Base-by-base conservation (phyloP, 1,140 invertebrate genomes). In the Drosophila teissieri region DNA sequence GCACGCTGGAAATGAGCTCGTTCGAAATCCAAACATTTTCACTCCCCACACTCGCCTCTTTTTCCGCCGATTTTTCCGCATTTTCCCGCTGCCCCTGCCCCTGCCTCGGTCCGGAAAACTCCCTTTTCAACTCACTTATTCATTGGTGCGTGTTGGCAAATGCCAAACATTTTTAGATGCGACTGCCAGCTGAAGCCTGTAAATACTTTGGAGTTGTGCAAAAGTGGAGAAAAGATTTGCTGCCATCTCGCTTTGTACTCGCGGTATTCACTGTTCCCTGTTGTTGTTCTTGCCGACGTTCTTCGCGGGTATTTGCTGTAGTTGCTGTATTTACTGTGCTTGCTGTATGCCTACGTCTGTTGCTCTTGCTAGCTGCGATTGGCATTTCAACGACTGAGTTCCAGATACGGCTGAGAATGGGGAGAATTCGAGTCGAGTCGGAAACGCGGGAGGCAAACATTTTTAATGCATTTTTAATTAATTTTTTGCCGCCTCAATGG, bases 101-200 rank as follows among this genome's bases (percentile, higher is more conserved):
- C 22, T 31, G 27, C 36, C n/a, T n/a, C n/a, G n/a, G n/a, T n/a
- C 12, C 6, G 12, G 0, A 24, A 24, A 4, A 6, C 12, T 7
- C 19, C 39, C 7, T 44, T 22, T 44, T 22, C 3, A n/a, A n/a
- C 69, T 58, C 22, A 61, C 78, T 77, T 67, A 75, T 73, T 86
- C 83, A 88, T 73, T 83, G 83, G 84, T 86, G 83, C 83, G 83
- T 88, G 83, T 86, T 88, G 82, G 75, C 83, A 88, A 88, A 86
- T 86, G 83, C 83, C 83, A 86, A 86, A 86, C 83, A 86, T 86
- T 86, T 86, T 83, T 83, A 86, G 83, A 86, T 86, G 83, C 79
- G 84, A 88, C 79, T 88, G 79, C 83, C 76, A 86, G 80, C 67
- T 70, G 83, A 88, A 68, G 83, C 83, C 82, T 88, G 83, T 88